Conservation (phyloP, 92 coral and sea anemone species). For the Scolanthus callimorphus region DNA sequence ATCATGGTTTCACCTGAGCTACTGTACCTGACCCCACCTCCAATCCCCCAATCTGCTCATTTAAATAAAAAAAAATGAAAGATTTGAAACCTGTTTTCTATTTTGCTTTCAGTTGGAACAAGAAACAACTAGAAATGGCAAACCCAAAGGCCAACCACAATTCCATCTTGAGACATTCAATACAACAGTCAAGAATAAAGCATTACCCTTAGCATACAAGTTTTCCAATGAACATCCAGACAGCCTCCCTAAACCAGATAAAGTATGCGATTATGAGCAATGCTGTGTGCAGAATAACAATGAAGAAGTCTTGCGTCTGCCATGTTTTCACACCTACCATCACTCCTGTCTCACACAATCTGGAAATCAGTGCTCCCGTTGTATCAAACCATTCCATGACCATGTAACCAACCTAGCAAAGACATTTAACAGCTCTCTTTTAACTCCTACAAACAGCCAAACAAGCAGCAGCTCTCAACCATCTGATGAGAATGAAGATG, state of each 20-base stretch:
- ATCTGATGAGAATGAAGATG: background rate
- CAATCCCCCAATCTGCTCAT: no score
- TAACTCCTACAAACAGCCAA: conserved; percentile 7
- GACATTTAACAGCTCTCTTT: conserved; percentile 4
- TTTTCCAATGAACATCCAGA: background rate
- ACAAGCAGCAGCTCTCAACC: background rate
- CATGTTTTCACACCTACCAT: conserved; percentile 32
- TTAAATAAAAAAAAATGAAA: no score
- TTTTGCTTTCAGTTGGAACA: no score
- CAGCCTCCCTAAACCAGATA: conserved; percentile 2
- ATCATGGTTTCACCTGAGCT: no score
- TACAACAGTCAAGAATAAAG: conserved; percentile 11
- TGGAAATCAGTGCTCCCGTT: conserved; percentile 17
- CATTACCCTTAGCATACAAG: conserved; percentile 22
- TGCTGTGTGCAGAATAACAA: conserved; percentile 1
- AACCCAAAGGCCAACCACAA: conserved; percentile 19
- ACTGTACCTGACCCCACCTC: no score
- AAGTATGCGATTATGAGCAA: conserved; percentile 8
- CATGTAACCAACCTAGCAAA: background rate
- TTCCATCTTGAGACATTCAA: conserved; percentile 21
- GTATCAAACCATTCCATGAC: conserved; percentile 8
- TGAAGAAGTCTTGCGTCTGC: conserved; percentile 7
- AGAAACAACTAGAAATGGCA: conserved; percentile 13
- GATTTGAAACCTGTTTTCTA: no score
- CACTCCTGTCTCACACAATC: background rate